These are phyloP conservation scores for Oryctolagus cuniculus DNA, from an alignment of 2,113 vertebrate genomes.

Conservation along the genomic window DNA sequence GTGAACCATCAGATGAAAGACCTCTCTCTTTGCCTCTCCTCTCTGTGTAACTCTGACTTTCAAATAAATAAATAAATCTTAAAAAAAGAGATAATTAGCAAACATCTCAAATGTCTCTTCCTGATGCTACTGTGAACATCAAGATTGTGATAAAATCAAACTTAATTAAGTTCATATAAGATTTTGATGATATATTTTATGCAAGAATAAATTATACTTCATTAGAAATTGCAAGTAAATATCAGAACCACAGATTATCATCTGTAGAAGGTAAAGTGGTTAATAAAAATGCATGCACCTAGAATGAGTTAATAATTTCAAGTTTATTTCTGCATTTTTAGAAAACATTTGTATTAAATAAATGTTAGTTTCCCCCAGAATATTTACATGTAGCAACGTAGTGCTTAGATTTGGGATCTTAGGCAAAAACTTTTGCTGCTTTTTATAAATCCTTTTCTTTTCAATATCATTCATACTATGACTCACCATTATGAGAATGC, in stretches of 20 bases:
- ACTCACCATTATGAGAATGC: not conserved
- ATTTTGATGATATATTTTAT: not conserved
- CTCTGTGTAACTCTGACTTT: no score
- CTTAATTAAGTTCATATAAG: not conserved
- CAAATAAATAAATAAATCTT: not conserved
- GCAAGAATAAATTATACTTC: not conserved
- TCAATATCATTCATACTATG: not conserved
- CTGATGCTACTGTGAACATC: not conserved
- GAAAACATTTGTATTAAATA: not conserved
- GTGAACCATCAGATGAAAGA: no score
- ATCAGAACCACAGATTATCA: not conserved
- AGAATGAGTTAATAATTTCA: not conserved
- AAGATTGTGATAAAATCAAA: not conserved
- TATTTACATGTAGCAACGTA: not conserved
- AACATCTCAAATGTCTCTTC: not conserved
- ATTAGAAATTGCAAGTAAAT: not conserved
- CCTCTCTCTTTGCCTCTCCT: no score
- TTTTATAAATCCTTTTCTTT: not conserved
- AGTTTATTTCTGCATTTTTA: not conserved
- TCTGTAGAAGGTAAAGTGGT: not conserved
- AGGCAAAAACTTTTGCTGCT: not conserved
- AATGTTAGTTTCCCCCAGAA: not conserved
- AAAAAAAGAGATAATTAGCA: not conserved
- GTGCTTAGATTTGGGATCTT: not conserved
- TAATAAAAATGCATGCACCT: not conserved